Evolutionary conservation across 2,797 vertebrate genomes (phyloP), one percentile per base, ranked within the genome.

Genomic region (Oreochromis grahami): DNA sequence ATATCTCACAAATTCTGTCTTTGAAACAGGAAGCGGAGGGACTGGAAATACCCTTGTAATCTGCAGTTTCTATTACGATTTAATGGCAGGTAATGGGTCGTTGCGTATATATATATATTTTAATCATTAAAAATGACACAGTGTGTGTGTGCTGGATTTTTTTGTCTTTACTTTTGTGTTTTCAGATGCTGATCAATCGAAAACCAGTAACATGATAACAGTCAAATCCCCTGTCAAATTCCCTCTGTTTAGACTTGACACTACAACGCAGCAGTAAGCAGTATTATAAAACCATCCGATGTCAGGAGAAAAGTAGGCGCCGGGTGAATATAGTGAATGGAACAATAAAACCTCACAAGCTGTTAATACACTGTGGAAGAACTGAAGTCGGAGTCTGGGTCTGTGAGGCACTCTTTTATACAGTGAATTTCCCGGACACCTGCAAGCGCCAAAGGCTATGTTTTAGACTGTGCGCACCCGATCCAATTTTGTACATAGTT

Each of bases 401-500:
- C 15, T 41, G 36, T 4, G 43, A 76, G n/a, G 76, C 7, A 17
- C 7, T 80, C 32, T 79, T 76, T 63, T 52, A 76, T 26, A 7
- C 6, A 1, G 2, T 63, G n/a, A 79, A 68, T 85, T 55, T 82
- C 36, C 80, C 14, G 14, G 9, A 87, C 53, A 76, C 81, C 81
- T 84, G 15, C 41, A 5, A 8, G 26, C 60, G 32, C 38, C 55
- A 79, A 56, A 84, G 53, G 60, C 52, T 53, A 21, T 84, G 74
- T 79, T 68, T 76, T 60, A 70, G 38, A 74, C 48, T 0, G 11
- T n/a, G 53, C 9, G 19, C 76, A 82, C 43, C 74, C 29, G 1
- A 82, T 88, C 58, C 43, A 81, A 84, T 87, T 63, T 83, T 77
- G 70, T 13, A 38, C 60, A 79, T 15, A 45, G 36, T 58, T 63